Evolutionary conservation across 37 sponge, comb jelly and placozoan genomes (phyloP).

Genomic region (Aplysina aerophoba): DNA sequence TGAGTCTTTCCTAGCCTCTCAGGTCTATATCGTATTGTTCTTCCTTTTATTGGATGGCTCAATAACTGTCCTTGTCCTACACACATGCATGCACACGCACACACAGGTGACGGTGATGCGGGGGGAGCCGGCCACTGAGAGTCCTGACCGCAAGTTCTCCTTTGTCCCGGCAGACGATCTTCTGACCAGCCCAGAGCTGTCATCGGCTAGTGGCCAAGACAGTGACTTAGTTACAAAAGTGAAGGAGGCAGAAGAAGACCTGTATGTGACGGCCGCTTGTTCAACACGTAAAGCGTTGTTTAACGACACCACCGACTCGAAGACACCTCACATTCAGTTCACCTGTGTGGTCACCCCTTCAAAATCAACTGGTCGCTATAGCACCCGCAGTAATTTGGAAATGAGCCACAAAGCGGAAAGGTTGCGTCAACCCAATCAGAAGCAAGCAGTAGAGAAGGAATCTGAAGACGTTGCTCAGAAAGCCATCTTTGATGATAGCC

Average conservation of each 20-base stretch:
- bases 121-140: neutral
- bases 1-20: too few relatives aligned
- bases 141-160: neutral
- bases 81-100: neutral
- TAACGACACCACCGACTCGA: too few relatives aligned
- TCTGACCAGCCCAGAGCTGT: constrained; percentile 27
- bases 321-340: too few relatives aligned
- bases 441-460: too few relatives aligned
- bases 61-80: neutral
- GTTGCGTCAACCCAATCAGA: too few relatives aligned
- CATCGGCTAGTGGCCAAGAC: neutral
- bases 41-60: too few relatives aligned
- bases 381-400: constrained; percentile 18
- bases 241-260: too few relatives aligned
- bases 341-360: neutral
- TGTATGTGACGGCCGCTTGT: too few relatives aligned
- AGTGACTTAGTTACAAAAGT: too few relatives aligned
- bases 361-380: neutral
- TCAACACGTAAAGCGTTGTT: too few relatives aligned
- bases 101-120: constrained; percentile 11
- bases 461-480: too few relatives aligned
- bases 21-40: too few relatives aligned
- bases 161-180: constrained; percentile 6
- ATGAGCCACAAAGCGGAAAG: neutral
- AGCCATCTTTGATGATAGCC: constrained; percentile 1